Conservation (phyloP, 2,888 invertebrate genomes). For the Nomada fucata region DNA sequence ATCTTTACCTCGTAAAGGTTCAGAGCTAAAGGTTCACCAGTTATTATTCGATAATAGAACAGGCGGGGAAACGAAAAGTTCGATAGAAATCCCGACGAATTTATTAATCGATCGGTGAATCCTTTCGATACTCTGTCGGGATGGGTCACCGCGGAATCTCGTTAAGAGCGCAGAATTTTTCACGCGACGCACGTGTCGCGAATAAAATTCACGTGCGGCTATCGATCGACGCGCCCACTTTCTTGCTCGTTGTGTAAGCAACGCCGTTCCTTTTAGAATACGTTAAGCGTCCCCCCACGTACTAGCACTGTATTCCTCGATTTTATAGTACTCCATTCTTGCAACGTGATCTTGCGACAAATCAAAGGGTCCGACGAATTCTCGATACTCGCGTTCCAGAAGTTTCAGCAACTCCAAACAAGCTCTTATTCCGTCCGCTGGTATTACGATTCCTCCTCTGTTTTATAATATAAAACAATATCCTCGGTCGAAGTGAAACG, state of each 20-base stretch:
- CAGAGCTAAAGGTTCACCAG: not conserved
- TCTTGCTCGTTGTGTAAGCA: conserved; percentile 41
- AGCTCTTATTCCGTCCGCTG: not conserved
- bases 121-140: conserved; percentile 32
- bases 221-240: conserved; percentile 54
- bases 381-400: not conserved
- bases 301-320: not conserved
- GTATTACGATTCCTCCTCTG: not conserved
- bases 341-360: not conserved
- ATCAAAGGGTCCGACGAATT: not conserved
- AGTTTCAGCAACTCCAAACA: not conserved
- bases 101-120: conserved; percentile 39
- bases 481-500: not conserved
- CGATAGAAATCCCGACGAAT: not conserved
- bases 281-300: conserved; percentile 26
- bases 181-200: conserved; percentile 53
- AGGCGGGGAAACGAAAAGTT: not conserved
- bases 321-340: not conserved
- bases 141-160: conserved; percentile 45
- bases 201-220: conserved; percentile 48
- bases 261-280: conserved; percentile 33
- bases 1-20: not conserved
- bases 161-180: conserved; percentile 46
- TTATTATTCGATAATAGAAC: too few species aligned
- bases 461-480: not conserved